Base-by-base conservation (phyloP, 2,797 vertebrate genomes). In the Gymnocypris eckloni region DNA sequence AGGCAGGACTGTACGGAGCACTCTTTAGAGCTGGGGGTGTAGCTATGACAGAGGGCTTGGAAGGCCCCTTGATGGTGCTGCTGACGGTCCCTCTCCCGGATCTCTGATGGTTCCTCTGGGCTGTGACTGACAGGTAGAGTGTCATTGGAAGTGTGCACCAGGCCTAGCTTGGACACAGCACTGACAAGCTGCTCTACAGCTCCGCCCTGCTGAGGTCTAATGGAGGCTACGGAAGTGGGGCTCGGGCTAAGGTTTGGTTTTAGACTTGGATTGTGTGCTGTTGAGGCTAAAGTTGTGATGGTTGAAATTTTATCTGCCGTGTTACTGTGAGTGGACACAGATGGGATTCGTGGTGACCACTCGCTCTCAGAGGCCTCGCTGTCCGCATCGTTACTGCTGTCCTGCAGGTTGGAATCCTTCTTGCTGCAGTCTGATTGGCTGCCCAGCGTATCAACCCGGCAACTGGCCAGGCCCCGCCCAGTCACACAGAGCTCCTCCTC, bases 1-100 rank as follows among this genome's bases (percentile, higher is more conserved):
- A 99, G 97, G 92, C 98, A 99, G 89, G 98, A 99, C 94, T 99
- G 98, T 82, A 99, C 94, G 4, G 98, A 99, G 91, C 98, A 99
- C 89, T 99, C 98, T 92, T 98, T 98, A 52, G 98, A 97, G 92
- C 96, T 95, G n/a, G 98, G 97, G 39, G 94, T 92, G 88, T 99
- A 99, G 89, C 96, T 98, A 88, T 98, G 97, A 79, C 98, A 98
- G 89, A 99, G 95, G 0, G 95, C 97, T 93, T 98, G 98, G 91
- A 99, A 99, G 37, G 98, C 98, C 86, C 96, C 95, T 85, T 96
- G 97, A 94, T 94, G 93, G 72, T 92, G 92, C 81, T 92, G 92
- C 81, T 93, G 92, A n/a, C 54, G 90, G 88, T 86, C 92, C 39
- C 76, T 93, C 79, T 92, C 85, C 87, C 89, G 93, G 92, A 84